phyloP scores from a whole-genome alignment of 2,113 vertebrate genomes.

The Paedocypris sp. region DNA sequence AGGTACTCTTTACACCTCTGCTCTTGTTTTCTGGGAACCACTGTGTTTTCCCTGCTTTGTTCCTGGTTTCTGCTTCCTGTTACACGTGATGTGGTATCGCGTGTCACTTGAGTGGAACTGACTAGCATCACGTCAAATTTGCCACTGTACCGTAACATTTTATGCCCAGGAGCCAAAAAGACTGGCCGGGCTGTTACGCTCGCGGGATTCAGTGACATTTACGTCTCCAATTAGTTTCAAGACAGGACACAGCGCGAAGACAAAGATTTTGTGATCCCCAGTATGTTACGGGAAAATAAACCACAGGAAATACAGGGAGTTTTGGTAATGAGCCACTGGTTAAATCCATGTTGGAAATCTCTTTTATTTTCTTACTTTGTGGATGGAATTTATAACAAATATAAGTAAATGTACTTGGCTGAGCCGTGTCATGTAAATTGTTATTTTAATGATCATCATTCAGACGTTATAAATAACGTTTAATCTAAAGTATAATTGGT shows the following conservation, averaged over 20 bases:
- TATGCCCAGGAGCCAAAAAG: neutral
- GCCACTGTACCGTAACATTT: neutral
- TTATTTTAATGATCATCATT: too few species aligned
- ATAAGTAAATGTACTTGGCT: too few species aligned
- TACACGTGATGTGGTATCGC: neutral
- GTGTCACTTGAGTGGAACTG: conserved; percentile 4
- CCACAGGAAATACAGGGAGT: neutral
- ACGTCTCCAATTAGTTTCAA: conserved; percentile 22
- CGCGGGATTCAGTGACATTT: conserved; percentile 25
- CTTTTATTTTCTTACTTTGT: too few species aligned
- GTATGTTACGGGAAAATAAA: neutral
- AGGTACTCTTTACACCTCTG: too few species aligned
- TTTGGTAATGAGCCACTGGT: too few species aligned
- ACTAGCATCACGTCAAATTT: conserved; percentile 3
- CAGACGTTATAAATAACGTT: too few species aligned
- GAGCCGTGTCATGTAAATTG: too few species aligned
- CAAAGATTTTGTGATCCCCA: neutral
- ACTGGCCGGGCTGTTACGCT: conserved; percentile 6
- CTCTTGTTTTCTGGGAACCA: neutral
- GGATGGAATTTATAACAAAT: too few species aligned
- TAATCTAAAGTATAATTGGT: too few species aligned
- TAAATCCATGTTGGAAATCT: too few species aligned
- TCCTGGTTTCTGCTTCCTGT: neutral
- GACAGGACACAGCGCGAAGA: conserved; percentile 12
- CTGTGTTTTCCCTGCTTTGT: neutral